Evolutionary conservation across 2,888 invertebrate species (phyloP).

Genomic region (Eueremaeus valkanovi): DNA sequence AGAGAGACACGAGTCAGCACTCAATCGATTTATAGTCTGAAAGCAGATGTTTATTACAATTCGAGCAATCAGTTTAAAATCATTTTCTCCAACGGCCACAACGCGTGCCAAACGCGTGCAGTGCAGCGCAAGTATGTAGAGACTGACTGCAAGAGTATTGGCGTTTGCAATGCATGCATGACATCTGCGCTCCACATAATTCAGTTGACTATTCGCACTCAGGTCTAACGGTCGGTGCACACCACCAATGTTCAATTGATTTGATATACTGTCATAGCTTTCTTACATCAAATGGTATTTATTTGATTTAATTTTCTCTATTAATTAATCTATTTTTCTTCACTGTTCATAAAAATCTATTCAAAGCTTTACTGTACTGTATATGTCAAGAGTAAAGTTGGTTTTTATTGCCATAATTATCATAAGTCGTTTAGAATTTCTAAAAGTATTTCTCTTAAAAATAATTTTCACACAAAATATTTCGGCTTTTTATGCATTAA

Average conservation of each 20-base stretch:
- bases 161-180: neutral
- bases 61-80: neutral
- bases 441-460: neutral
- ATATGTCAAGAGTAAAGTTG: too few relatives aligned
- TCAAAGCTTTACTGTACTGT: neutral
- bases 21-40: neutral
- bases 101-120: conserved; percentile 2
- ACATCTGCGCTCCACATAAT: neutral
- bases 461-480: neutral
- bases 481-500: neutral
- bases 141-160: neutral
- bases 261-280: neutral
- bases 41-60: neutral
- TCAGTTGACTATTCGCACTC: neutral
- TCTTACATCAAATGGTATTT: neutral
- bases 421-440: neutral
- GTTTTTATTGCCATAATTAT: neutral
- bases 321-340: neutral
- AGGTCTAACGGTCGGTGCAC: neutral
- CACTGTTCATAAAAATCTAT: neutral
- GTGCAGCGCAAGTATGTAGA: neutral
- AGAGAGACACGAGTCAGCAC: neutral
- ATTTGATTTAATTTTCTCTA: neutral
- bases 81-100: neutral
- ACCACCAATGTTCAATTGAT: neutral